Evolutionary conservation across 2,888 invertebrate genomes (phyloP).

Genomic region (Apodemia zela): DNA sequence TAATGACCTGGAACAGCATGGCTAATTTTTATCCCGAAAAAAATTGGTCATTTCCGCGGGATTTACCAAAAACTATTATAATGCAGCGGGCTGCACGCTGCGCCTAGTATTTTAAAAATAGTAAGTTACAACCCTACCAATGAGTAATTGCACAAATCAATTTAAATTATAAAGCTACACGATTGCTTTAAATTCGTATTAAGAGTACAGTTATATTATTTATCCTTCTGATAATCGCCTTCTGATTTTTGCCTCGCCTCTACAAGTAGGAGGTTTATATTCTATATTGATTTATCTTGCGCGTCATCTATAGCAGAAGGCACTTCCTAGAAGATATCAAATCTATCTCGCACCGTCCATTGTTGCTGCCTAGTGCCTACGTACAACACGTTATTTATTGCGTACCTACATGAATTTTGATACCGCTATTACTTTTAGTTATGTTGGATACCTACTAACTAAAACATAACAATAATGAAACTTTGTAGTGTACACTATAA

Average conservation of each 20-base stretch:
- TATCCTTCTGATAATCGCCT: background rate
- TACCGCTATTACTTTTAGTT: background rate
- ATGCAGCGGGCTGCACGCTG: too few relatives aligned
- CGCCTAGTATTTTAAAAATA: too few relatives aligned
- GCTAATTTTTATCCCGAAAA: too few relatives aligned
- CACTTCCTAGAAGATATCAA: constrained; percentile 13
- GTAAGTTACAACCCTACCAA: too few relatives aligned
- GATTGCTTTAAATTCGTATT: background rate
- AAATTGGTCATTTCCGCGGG: too few relatives aligned
- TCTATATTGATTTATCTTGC: background rate
- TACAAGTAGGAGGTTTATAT: background rate
- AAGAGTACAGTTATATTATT: background rate
- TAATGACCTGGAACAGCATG: too few relatives aligned
- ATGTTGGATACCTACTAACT: background rate
- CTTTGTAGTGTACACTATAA: too few relatives aligned
- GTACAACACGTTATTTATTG: background rate
- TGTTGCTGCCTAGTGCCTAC: constrained; percentile 1
- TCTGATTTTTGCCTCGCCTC: constrained; percentile 2
- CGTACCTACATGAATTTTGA: constrained; percentile 7
- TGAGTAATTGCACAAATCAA: background rate
- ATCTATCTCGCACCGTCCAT: constrained; percentile 2
- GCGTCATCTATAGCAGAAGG: background rate
- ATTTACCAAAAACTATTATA: too few relatives aligned
- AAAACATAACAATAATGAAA: background rate
- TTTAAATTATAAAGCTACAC: background rate